These are phyloP conservation scores for Leistus spinibarbis DNA, from an alignment of 2,888 invertebrate species.

Conservation along the genomic window DNA sequence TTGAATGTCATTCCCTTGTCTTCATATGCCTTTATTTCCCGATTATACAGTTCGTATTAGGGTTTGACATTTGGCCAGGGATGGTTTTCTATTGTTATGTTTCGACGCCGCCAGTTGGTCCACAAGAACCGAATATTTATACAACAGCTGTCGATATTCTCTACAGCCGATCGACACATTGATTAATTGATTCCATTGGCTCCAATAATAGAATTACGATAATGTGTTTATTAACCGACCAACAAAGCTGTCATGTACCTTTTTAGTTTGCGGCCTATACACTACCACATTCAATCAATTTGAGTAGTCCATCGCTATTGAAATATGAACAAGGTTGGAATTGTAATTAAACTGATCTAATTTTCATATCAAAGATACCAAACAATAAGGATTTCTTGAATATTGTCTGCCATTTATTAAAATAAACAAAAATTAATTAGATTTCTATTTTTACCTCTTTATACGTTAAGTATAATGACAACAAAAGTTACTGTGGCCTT, in stretches of 20 bases:
- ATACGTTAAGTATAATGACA: no score
- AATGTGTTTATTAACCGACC: conserved; percentile 27
- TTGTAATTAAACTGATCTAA: neutral
- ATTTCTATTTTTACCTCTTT: no score
- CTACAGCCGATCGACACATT: conserved; percentile 25
- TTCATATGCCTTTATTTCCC: conserved; percentile 18
- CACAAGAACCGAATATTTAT: conserved; percentile 28
- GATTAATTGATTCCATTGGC: conserved; percentile 19
- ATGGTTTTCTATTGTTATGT: neutral
- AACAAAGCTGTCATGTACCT: neutral
- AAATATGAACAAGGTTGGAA: neutral
- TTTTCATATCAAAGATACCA: no score
- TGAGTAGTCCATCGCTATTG: neutral
- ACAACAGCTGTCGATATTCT: conserved; percentile 31
- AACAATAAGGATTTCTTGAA: no score
- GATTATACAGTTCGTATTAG: conserved; percentile 13
- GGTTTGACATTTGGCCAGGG: neutral
- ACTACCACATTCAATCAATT: neutral
- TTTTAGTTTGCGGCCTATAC: neutral
- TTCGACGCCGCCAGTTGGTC: neutral
- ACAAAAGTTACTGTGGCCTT: no score
- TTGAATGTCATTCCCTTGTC: neutral
- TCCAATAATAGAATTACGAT: conserved; percentile 27
- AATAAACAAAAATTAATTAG: no score
- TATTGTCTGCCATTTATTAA: no score